Conservation (phyloP, 2,888 invertebrate species). For the Drosophila sordidula region DNA sequence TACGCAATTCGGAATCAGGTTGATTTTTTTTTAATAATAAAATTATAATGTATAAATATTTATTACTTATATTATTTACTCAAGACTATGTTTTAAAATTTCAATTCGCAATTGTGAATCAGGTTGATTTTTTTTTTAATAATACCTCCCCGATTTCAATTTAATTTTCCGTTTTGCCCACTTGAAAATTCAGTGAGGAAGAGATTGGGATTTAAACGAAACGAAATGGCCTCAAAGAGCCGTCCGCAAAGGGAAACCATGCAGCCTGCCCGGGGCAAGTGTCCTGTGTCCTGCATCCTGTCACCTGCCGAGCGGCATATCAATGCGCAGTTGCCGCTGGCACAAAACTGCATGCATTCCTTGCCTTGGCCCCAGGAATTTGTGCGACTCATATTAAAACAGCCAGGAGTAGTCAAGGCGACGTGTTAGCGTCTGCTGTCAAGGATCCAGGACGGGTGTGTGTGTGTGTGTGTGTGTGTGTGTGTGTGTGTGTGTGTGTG, state of each 20-base stretch:
- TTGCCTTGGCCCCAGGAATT: constrained; percentile 20
- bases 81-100: too few relatives aligned
- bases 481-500: neutral
- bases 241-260: neutral
- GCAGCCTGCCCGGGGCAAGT: neutral
- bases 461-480: neutral
- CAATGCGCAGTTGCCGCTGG: constrained; percentile 17
- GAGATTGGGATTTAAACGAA: too few relatives aligned
- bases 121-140: too few relatives aligned
- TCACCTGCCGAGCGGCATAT: constrained; percentile 28
- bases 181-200: too few relatives aligned
- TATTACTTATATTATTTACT: too few relatives aligned
- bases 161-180: too few relatives aligned
- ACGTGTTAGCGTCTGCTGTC: constrained; percentile 17
- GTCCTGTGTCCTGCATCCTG: constrained; percentile 16
- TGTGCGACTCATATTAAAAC: constrained; percentile 43
- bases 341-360: constrained; percentile 28
- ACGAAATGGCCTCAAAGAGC: neutral
- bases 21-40: too few relatives aligned
- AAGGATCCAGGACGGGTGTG: neutral
- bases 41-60: too few relatives aligned
- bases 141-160: too few relatives aligned
- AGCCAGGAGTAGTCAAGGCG: constrained; percentile 7
- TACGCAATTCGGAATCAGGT: too few relatives aligned
- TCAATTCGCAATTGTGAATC: too few relatives aligned